phyloP scores from a whole-genome alignment of 2,113 vertebrate genomes.

The Gymnorhina tibicen region DNA sequence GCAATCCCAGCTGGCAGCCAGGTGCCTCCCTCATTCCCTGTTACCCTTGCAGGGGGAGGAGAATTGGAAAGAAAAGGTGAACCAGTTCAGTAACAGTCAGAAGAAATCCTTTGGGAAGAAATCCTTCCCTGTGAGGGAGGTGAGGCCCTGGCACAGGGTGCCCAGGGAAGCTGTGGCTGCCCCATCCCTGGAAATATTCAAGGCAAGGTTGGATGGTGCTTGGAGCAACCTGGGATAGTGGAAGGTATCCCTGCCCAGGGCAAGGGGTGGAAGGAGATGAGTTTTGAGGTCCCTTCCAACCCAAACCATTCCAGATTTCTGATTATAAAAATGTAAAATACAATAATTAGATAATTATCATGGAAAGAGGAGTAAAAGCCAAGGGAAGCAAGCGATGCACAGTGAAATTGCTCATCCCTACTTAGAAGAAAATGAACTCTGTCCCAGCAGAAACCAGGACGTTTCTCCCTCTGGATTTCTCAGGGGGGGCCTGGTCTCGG shows the following conservation, averaged over 20 bases:
- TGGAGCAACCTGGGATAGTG: not conserved
- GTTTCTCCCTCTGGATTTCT: not conserved
- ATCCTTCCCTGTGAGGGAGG: not conserved
- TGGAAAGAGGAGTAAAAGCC: not conserved
- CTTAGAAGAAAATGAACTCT: not conserved
- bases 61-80: not conserved
- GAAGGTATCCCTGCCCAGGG: not conserved
- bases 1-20: not conserved
- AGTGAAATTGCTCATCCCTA: not conserved
- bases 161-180: not conserved
- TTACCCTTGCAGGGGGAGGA: not conserved
- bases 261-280: not conserved
- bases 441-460: not conserved
- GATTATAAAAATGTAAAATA: not conserved
- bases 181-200: not conserved
- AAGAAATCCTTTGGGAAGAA: not conserved
- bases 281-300: not conserved
- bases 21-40: not conserved
- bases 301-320: not conserved
- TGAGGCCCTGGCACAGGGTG: not conserved
- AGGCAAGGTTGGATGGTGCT: not conserved
- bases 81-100: not conserved
- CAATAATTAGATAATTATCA: not conserved
- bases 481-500: fast-evolving
- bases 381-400: not conserved